Conservation (phyloP, 2,113 vertebrate species). For the Oxygymnocypris stewartii region DNA sequence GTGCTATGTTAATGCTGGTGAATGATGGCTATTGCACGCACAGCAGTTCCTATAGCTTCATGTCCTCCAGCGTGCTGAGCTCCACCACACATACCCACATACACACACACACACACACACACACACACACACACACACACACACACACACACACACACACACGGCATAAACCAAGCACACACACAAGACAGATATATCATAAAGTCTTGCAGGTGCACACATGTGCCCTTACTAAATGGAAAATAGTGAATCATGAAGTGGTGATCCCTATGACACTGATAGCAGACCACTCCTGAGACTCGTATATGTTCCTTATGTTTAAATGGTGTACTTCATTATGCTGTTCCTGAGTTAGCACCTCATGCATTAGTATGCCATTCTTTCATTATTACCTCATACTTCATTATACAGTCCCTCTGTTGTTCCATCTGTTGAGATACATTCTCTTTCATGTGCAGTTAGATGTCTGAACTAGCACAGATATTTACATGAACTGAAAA, state of each 20-base stretch:
- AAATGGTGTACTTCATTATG: background rate
- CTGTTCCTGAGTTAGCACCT: background rate
- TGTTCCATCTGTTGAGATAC: slow-evolving; percentile 9
- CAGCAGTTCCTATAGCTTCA: slow-evolving; percentile 13
- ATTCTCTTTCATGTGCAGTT: background rate
- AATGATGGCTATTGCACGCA: slow-evolving; percentile 21
- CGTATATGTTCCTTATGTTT: background rate
- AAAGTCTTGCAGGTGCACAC: background rate
- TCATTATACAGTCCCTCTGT: slow-evolving; percentile 23
- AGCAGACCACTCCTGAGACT: background rate
- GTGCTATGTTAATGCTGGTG: slow-evolving; percentile 21
- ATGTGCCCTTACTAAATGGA: background rate
- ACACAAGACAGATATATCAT: background rate
- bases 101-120: slow-evolving; percentile 9
- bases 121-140: background rate
- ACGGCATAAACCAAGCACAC: background rate
- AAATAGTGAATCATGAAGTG: background rate
- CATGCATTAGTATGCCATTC: background rate
- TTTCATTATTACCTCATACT: slow-evolving; percentile 9
- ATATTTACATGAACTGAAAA: background rate
- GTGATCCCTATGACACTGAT: background rate
- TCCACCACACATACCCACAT: background rate
- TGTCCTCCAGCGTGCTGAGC: slow-evolving; percentile 19
- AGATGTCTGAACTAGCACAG: background rate
- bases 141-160: too few relatives aligned